These are phyloP conservation scores for Apostichopus parvimensis DNA, from an alignment of 35 echinoderm and acorn worm genomes.

Conservation along the genomic window DNA sequence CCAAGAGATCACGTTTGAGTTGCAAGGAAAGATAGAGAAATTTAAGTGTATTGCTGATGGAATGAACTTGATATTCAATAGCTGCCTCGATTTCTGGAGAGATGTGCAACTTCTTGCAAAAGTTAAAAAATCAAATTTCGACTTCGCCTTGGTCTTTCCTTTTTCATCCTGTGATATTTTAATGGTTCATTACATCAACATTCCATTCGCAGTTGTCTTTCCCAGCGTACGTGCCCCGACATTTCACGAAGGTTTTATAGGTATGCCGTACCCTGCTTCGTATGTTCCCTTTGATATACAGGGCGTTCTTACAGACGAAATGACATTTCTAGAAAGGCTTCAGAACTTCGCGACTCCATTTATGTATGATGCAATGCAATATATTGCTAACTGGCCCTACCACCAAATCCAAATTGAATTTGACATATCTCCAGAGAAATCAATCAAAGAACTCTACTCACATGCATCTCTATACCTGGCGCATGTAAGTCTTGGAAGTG, in stretches of 20 bases:
- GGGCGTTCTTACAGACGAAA: constrained; percentile 32
- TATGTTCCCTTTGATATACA: constrained; percentile 35
- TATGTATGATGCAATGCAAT: background rate
- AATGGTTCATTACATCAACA: background rate
- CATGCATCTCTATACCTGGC: background rate
- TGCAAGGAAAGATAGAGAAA: background rate
- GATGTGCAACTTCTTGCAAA: background rate
- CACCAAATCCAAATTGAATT: background rate
- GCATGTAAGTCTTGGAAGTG: constrained; percentile 14
- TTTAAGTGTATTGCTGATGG: background rate
- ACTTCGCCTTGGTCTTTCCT: constrained; percentile 26
- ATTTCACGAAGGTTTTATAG: constrained; percentile 32
- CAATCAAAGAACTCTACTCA: constrained; percentile 30
- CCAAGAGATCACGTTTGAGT: background rate
- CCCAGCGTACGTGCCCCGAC: background rate
- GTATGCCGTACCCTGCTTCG: constrained; percentile 40
- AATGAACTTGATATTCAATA: background rate
- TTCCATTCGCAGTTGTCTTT: constrained; percentile 28
- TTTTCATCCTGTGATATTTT: constrained; percentile 39
- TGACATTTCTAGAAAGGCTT: constrained; percentile 38
- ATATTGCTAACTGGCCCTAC: background rate
- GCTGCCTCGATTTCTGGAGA: constrained; percentile 25
- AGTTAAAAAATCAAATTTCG: constrained; percentile 26
- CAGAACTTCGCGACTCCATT: constrained; percentile 21
- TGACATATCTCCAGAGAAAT: constrained; percentile 16